Percentiles rank a stretch among this genome's conserved stretches.
These are phyloP conservation scores for Maconellicoccus hirsutus DNA, from an alignment of 1,140 invertebrate species.

Conservation along the genomic window DNA sequence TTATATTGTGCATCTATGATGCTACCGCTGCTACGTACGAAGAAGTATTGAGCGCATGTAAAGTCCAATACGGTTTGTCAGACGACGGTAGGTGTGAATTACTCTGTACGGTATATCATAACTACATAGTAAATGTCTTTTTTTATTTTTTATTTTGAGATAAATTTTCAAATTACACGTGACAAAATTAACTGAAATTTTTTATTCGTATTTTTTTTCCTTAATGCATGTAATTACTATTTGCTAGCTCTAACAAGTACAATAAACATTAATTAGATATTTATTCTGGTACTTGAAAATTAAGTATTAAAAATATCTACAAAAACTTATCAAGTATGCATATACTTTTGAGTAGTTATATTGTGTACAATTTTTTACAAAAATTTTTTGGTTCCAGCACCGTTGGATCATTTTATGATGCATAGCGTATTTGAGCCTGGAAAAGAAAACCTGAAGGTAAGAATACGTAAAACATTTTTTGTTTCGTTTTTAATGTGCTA, in stretches of 20 bases:
- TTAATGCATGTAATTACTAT: not conserved
- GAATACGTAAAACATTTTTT: not conserved
- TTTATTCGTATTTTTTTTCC: not conserved
- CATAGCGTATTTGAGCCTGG: not conserved
- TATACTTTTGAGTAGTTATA: not conserved
- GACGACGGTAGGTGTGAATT: not conserved
- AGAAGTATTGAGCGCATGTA: not conserved
- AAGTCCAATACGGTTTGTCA: not conserved
- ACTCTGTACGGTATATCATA: too few relatives aligned
- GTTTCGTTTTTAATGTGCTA: too few relatives aligned
- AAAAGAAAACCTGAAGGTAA: not conserved
- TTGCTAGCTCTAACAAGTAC: too few relatives aligned
- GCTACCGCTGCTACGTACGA: not conserved
- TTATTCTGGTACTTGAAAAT: too few relatives aligned
- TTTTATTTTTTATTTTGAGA: too few relatives aligned
- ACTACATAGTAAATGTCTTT: too few relatives aligned
- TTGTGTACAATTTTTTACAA: not conserved
- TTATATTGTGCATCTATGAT: not conserved
- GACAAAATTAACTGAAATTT: too few relatives aligned
- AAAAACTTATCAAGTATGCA: too few relatives aligned
- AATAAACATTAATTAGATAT: too few relatives aligned
- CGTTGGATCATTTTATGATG: not conserved
- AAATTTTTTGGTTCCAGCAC: not conserved
- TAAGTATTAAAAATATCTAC: too few relatives aligned
- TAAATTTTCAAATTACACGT: too few relatives aligned